Evolutionary conservation across 2,888 invertebrate species (phyloP), one percentile per base, ranked within the genome.

Genomic region (Cylindroiulus punctatus): DNA sequence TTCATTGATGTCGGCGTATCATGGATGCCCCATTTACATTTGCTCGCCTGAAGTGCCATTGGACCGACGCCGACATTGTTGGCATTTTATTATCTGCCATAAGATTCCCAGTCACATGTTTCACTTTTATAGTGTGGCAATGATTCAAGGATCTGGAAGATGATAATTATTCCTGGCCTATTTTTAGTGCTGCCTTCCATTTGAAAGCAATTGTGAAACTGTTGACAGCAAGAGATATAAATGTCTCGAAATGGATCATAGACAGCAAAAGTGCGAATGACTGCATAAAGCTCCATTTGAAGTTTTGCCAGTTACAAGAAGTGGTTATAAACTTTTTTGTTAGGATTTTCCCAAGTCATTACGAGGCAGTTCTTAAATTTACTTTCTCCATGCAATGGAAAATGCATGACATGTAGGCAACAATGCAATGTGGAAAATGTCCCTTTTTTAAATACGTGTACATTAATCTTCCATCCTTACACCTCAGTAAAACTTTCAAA

Each of bases 1-100:
- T 65, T 22, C n/a, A n/a, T n/a, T 12, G 5, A 76, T 5, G 30
- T 76, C 8, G 76, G 30, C 26, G 76, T 32, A 76, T 32, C 26
- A 26, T 12, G 76, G 76, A 76, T 76, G 76, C 76, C 76, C 76
- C 76, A 76, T 76, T 76, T 76, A 76, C 76, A 76, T 76, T 76
- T 76, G 26, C 76, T 76, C 76, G 26, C 76, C 76, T 30, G 14
- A 76, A 76, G 76, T 76, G 76, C 76, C 76, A 76, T 76, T 76
- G 76, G 76, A 76, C 76, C 76, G 30, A 76, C 30, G 76, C 76
- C 76, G 30, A 76, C 76, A 76, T 76, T 76, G 76, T 76, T 76
- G 76, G 76, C 76, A 76, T 76, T 76, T 76, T 76, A 76, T 76
- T 76, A 76, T 76, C 76, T 76, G 76, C 76, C 76, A 76, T 76